Evolutionary conservation across 2,888 invertebrate species (phyloP), one percentile per base, ranked within the genome.

Genomic region (Nipponacmea schrenckii): DNA sequence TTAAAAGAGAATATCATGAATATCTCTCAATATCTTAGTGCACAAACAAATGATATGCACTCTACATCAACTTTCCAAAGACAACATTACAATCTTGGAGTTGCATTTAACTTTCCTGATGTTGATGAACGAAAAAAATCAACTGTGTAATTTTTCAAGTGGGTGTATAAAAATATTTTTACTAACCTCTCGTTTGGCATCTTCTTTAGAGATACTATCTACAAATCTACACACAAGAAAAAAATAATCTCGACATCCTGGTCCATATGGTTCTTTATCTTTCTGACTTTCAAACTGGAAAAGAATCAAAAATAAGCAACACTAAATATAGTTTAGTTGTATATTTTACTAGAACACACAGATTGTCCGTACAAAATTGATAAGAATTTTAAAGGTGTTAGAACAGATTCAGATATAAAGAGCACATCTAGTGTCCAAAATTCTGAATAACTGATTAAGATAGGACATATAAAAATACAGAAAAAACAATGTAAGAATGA

Each of bases 191-290:
- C 24, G 39, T 44, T 73, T 80, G 91, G 92, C 68, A 91, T 89
- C 82, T 90, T 91, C 79, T 91, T 91, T 88, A 20, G 84, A 81
- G 50, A 87, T 81, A 64, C 94, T 94, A 83, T 97, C 97, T 0
- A 97, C 94, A 24, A 97, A 91, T 46, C 96, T 92, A 78, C 96
- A 95, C 17, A 96, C 92, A 4, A 97, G 91, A 96, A 96, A 96
- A 89, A 97, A 97, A 89, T 96, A 97, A 87, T 97, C 97, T 10
- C 96, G 91, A 86, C 96, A 97, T 0, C 96, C 96, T 0, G 96
- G 96, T 0, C 96, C 97, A 86, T 96, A 96, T 0, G 96, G 95
- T 85, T 96, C 96, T 86, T 97, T 87, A 71, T 86, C 84, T 67
- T 87, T 83, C 24, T 81, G 81, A 12, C 78, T 76, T 69, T 83